Percentiles rank a stretch among this genome's conserved stretches.
Conservation (phyloP, 2,888 invertebrate genomes). For the Chirona hameri region DNA sequence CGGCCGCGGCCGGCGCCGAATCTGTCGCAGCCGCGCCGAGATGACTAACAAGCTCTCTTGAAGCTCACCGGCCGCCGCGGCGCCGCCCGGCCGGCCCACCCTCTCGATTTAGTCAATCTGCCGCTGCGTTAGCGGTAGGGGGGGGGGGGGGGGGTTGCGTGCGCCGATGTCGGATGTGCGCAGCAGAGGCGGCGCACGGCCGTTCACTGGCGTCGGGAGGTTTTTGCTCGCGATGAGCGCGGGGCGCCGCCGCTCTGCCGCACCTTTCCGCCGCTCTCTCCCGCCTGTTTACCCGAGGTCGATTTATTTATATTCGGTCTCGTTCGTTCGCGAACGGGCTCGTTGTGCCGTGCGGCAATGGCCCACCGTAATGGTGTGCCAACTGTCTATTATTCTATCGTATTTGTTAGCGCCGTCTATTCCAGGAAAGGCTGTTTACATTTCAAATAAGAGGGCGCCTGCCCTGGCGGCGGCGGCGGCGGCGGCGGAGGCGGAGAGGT, state of each 20-base stretch:
- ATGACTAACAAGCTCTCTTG: too few species aligned
- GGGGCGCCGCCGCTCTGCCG: neutral
- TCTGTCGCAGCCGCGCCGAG: too few species aligned
- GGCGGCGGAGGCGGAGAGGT: neutral
- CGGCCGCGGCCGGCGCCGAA: neutral
- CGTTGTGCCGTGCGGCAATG: neutral
- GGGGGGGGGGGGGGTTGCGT: too few species aligned
- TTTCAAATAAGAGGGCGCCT: slow-evolving; percentile 12
- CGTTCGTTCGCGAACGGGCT: neutral
- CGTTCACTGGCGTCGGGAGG: too few species aligned
- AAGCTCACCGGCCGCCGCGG: neutral
- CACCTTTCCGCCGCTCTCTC: neutral
- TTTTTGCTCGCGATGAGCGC: too few species aligned
- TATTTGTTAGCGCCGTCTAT: slow-evolving; percentile 10
- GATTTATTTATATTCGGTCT: neutral
- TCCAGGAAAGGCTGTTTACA: slow-evolving; percentile 9
- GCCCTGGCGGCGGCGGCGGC: neutral
- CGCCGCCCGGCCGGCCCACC: neutral
- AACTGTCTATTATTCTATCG: slow-evolving; percentile 22
- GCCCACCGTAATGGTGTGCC: neutral
- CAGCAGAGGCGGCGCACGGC: too few species aligned
- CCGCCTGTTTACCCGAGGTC: neutral
- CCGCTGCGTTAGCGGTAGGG: too few species aligned
- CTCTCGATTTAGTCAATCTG: neutral
- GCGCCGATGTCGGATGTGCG: too few species aligned